Evolutionary conservation across 2,888 invertebrate genomes (phyloP).

Genomic region (Resseliella maxima): DNA sequence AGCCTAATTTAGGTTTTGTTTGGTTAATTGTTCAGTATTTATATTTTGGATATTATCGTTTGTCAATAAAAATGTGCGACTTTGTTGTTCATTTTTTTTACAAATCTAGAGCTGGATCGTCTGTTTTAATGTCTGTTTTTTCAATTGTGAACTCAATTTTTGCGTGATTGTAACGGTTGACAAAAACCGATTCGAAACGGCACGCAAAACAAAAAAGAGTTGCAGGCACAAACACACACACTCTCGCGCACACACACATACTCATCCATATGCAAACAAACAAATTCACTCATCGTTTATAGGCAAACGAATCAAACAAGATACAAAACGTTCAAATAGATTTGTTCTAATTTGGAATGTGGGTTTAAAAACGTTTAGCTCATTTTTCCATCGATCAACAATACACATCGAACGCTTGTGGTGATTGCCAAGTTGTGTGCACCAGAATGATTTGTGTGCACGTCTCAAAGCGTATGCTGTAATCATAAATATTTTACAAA

Average conservation of each 20-base stretch:
- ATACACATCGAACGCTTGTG: not conserved
- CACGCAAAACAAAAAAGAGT: not conserved
- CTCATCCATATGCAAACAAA: no score
- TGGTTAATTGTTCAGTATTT: constrained; percentile 38
- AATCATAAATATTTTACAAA: no score
- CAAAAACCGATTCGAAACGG: not conserved
- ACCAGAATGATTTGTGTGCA: no score
- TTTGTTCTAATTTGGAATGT: constrained; percentile 43
- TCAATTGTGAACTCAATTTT: constrained; percentile 47
- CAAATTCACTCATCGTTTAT: no score
- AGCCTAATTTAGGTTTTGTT: constrained; percentile 18
- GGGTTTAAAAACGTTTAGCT: constrained; percentile 26
- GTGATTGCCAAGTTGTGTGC: no score
- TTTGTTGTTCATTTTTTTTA: not conserved
- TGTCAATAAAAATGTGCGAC: not conserved
- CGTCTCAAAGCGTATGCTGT: no score
- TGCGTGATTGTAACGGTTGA: constrained; percentile 48
- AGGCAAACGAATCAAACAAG: not conserved
- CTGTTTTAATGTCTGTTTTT: constrained; percentile 17
- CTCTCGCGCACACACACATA: no score
- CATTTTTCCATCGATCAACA: not conserved
- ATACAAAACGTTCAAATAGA: constrained; percentile 15
- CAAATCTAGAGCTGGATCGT: not conserved
- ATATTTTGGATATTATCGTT: constrained; percentile 23
- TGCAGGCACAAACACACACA: not conserved